Evolutionary conservation across 2,888 invertebrate genomes (phyloP).

Genomic region (Ormyrus pomaceus): DNA sequence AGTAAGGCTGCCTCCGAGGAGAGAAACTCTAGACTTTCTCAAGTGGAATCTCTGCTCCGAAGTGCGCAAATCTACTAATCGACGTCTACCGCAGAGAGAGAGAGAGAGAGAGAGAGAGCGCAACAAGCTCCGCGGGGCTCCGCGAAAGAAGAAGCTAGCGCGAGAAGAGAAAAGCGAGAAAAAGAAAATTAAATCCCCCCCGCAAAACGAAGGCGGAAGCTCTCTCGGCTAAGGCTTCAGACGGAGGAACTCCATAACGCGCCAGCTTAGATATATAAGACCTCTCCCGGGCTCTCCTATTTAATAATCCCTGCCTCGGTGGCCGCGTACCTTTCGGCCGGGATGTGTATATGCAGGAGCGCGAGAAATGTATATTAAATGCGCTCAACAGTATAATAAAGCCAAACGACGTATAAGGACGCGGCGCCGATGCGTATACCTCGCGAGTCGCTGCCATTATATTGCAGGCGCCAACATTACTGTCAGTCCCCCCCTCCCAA

Average conservation of each 20-base stretch:
- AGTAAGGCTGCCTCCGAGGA: background rate
- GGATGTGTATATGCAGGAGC: background rate
- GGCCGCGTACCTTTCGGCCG: background rate
- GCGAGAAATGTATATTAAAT: slow-evolving; percentile 43
- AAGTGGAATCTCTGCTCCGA: background rate
- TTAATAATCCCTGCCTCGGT: background rate
- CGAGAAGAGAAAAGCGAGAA: too few relatives aligned
- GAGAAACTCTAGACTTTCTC: too few relatives aligned
- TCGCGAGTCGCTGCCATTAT: background rate
- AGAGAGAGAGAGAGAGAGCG: too few relatives aligned
- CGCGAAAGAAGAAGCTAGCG: too few relatives aligned
- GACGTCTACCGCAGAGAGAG: too few relatives aligned
- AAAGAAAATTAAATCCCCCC: too few relatives aligned
- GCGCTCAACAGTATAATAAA: slow-evolving; percentile 24
- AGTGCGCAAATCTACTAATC: background rate
- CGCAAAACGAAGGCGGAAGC: too few relatives aligned
- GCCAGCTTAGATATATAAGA: background rate
- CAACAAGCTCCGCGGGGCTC: too few relatives aligned
- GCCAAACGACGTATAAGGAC: background rate
- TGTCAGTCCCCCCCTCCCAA: background rate
- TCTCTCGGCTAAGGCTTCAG: background rate
- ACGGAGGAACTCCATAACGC: too few relatives aligned
- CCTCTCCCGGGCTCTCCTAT: background rate
- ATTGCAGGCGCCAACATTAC: background rate
- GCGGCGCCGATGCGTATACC: background rate